These are phyloP conservation scores for Nerophis lumbriciformis DNA, from an alignment of 2,113 vertebrate species.

Conservation along the genomic window DNA sequence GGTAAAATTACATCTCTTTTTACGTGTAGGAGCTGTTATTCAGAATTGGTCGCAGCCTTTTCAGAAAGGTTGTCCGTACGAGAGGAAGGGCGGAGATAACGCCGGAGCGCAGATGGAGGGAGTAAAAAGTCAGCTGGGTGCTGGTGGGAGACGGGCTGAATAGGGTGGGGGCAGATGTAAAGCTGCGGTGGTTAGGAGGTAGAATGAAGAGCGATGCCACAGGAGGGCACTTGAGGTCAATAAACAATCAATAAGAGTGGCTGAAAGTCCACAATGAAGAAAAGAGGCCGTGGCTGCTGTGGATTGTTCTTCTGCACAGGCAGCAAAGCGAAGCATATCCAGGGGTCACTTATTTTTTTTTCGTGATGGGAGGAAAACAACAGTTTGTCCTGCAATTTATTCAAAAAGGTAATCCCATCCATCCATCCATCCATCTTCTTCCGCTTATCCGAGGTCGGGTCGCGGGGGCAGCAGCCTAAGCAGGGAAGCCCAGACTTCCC, in stretches of 20 bases:
- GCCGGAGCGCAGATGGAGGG: slow-evolving; percentile 28
- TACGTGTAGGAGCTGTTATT: slow-evolving; percentile 53
- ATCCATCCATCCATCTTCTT: too few relatives aligned
- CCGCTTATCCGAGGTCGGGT: too few relatives aligned
- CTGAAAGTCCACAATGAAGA: slow-evolving; percentile 85
- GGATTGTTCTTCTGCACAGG: slow-evolving; percentile 67
- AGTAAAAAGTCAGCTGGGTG: slow-evolving; percentile 34
- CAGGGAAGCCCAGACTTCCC: too few relatives aligned
- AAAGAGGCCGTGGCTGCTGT: slow-evolving; percentile 80
- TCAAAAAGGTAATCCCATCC: slow-evolving; percentile 34
- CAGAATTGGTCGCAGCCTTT: slow-evolving; percentile 32
- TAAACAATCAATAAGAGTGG: slow-evolving; percentile 94
- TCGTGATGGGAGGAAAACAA: slow-evolving; percentile 9
- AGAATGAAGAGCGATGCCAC: slow-evolving; percentile 76
- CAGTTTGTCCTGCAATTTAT: slow-evolving; percentile 30
- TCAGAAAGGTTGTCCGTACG: slow-evolving; percentile 22
- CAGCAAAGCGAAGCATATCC: slow-evolving; percentile 65
- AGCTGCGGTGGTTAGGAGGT: slow-evolving; percentile 56
- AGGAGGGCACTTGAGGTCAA: slow-evolving; percentile 92
- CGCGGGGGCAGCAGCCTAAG: too few relatives aligned
- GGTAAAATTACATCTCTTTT: slow-evolving; percentile 57
- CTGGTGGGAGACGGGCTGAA: slow-evolving; percentile 62
- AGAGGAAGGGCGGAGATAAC: slow-evolving; percentile 23
- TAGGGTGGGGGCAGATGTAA: neutral
- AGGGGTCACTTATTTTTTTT: slow-evolving; percentile 50